Evolutionary conservation across 2,797 vertebrate species (phyloP).

Genomic region (Antennarius maculatus): DNA sequence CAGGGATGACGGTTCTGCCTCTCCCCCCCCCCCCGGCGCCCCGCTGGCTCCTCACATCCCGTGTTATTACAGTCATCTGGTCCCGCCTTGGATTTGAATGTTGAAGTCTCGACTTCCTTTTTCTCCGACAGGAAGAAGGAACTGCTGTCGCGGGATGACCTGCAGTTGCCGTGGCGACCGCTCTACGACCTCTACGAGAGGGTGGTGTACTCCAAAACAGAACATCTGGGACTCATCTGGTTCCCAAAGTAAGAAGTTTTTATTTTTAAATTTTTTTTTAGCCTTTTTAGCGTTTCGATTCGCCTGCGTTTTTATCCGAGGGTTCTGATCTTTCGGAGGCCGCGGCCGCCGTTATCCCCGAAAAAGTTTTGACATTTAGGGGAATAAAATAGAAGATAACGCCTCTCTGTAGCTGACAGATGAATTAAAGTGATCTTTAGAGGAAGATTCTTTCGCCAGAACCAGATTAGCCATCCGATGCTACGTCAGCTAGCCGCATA

Average conservation of each 20-base stretch:
- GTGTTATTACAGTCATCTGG: conserved; percentile 17
- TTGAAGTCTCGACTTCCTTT: conserved; percentile 14
- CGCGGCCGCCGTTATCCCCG: too few species aligned
- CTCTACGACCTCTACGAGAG: conserved; percentile 93
- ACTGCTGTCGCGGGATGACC: conserved; percentile 93
- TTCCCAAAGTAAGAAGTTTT: conserved; percentile 89
- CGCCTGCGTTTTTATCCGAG: too few species aligned
- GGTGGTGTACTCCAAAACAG: conserved; percentile 95
- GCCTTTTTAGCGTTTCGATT: too few species aligned
- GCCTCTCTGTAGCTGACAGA: background rate
- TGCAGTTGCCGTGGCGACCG: conserved; percentile 95
- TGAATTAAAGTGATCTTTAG: too few species aligned
- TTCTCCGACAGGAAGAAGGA: conserved; percentile 91
- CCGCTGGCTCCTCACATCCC: conserved; percentile 31
- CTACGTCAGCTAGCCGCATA: too few species aligned
- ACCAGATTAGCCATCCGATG: too few species aligned
- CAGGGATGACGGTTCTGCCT: background rate
- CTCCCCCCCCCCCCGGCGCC: conserved; percentile 6
- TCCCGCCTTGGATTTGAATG: conserved; percentile 20
- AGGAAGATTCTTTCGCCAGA: too few species aligned
- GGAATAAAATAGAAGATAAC: background rate
- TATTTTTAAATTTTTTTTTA: too few species aligned
- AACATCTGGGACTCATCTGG: conserved; percentile 97
- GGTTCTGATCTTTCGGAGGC: too few species aligned
- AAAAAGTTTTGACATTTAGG: background rate